Base-by-base conservation (phyloP, 2,113 vertebrate genomes). In the Urocynchramus pylzowi region DNA sequence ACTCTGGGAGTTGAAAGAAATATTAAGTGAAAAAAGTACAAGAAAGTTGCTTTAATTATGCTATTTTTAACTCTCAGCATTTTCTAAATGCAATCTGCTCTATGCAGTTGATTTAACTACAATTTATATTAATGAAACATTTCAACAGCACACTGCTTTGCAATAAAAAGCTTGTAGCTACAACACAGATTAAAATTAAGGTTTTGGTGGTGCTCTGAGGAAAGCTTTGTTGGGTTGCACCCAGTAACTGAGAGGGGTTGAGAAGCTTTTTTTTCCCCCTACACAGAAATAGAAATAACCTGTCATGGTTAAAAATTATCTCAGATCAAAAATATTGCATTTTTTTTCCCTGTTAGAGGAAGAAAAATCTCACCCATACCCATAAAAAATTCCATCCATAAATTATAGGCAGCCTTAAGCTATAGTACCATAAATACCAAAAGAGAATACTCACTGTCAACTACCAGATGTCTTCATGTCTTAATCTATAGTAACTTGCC, bases 181-280 rank as follows among this genome's bases (percentile, higher is more conserved):
- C 45, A 54, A 68, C 77, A 76, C 18, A 19, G 15, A 88, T 60
- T 73, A 90, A 93, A 95, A 93, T 31, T 7, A 77, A 92, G 44
- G 47, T 82, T 74, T 50, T 60, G 27, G 24, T 71, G 10, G 54
- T 73, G 26, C 33, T 21, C 44, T 57, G 19, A 53, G 57, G 31
- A 88, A 90, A 89, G 47, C 13, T 94, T 87, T 71, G 3, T 35
- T 41, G 47, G 59, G 42, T 37, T 87, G 33, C 39, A 61, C 7
- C 7, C 26, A 59, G 17, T 71, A 39, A 59, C 7, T 20, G 11
- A 75, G 10, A 57, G 17, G 7, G 20, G 5, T 8, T 47, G 15
- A 41, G 41, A 15, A 42, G 15, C 22, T 11, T 57, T 68, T 50
- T 11, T 3, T 1, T 0, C 1, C 16, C 24, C 9, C 39, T 52